Evolutionary conservation across 35 echinoderm and acorn worm species (phyloP), one percentile per base, ranked within the genome.

Genomic region (Apostichopus parvimensis): DNA sequence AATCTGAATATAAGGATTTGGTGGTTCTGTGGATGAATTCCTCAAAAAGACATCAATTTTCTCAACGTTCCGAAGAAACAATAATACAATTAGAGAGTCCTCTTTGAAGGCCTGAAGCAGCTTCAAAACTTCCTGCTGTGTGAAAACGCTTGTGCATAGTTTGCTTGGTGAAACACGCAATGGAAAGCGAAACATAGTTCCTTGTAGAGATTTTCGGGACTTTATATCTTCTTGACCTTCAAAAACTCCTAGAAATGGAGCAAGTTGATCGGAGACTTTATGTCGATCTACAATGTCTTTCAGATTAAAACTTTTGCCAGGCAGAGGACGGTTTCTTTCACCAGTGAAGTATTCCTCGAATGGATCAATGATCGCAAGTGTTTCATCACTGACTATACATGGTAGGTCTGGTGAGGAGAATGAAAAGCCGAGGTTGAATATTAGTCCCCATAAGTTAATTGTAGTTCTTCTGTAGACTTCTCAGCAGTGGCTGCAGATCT

Each of bases 151-250:
- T 7, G 24, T 56, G 56, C 90, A 92, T 9, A 95, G 28, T 21
- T 77, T 60, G 11, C 77, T 92, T 11, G 60, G 17, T 80, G 70
- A 26, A 60, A 52, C 86, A 7, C 96, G 80, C 52, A 98, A 80
- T 9, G 96, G 96, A 64, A 98, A 98, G 9, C 96, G 92, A 56
- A 95, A 98, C 34, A 98, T 9, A 9, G 96, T 94, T 73, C 96
- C 96, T 17, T 81, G 71, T 28, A 95, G 95, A 14, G 57, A 8
- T 65, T 93, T 58, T 8, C 54, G 59, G 21, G 77, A 24, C 77
- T 54, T 11, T 5, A 83, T 83, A 54, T 52, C n/a, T 54, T 92
- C n/a, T 77, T 75, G 24, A 6, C 25, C 79, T 54, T 22, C 25
- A 75, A 99, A 91, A 7, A 93, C 52, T 14, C 88, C 60, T 0